These are phyloP conservation scores for Pavo muticus DNA, from an alignment of 2,113 vertebrate genomes.

Conservation along the genomic window DNA sequence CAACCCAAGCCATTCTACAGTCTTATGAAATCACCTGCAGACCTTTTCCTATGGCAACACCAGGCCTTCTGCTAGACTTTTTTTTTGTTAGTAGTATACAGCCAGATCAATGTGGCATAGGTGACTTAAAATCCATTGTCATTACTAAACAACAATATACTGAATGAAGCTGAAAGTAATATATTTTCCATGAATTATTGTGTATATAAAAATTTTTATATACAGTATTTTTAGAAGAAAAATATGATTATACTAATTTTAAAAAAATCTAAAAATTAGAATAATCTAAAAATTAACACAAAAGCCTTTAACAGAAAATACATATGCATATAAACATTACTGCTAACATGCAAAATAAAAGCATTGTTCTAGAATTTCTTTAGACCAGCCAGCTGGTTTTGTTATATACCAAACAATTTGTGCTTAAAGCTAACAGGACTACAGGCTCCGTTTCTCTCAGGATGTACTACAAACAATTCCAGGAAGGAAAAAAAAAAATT, in stretches of 20 bases:
- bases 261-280: not conserved
- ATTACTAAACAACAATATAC: not conserved
- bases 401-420: not conserved
- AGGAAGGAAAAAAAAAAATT: fast-evolving
- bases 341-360: not conserved
- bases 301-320: slow-evolving; percentile 1
- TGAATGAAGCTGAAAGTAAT: not conserved
- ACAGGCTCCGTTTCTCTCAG: not conserved
- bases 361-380: not conserved
- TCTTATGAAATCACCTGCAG: not conserved
- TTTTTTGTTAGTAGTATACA: not conserved
- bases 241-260: not conserved
- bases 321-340: not conserved
- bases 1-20: not conserved
- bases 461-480: not conserved
- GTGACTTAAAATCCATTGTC: not conserved
- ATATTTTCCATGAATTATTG: not conserved
- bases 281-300: not conserved
- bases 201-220: not conserved
- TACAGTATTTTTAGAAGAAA: not conserved
- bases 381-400: not conserved
- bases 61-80: not conserved
- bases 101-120: not conserved
- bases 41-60: not conserved
- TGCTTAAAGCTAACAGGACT: not conserved